phyloP scores from a whole-genome alignment of 1,140 invertebrate genomes.

The Neotoxoptera formosana region DNA sequence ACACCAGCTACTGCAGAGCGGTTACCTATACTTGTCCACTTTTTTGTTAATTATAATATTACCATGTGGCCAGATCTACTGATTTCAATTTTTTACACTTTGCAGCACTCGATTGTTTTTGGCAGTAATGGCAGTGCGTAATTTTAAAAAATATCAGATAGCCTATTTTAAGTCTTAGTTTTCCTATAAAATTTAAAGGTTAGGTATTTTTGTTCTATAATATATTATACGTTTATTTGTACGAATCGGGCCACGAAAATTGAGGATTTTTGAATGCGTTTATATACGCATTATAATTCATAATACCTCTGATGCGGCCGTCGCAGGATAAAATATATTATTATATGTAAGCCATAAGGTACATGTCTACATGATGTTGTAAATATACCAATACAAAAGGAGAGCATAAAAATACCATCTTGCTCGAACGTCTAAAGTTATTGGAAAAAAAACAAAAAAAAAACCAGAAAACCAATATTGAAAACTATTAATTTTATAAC shows the following conservation, averaged over 20 bases:
- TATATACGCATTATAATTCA: neutral
- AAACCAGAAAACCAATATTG: neutral
- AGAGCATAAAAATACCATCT: neutral
- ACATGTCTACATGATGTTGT: neutral
- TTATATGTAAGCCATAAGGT: too few species aligned
- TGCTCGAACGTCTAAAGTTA: neutral
- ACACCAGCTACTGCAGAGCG: too few species aligned
- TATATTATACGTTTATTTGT: neutral
- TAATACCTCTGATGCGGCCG: neutral
- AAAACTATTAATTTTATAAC: neutral
- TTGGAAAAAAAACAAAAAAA: neutral
- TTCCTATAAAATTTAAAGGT: too few species aligned
- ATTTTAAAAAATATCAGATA: too few species aligned
- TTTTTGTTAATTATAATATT: too few species aligned
- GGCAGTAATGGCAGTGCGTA: too few species aligned
- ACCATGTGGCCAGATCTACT: too few species aligned
- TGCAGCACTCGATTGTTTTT: too few species aligned
- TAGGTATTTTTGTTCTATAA: too few species aligned
- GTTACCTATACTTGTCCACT: too few species aligned
- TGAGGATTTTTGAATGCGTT: neutral
- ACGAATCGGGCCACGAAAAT: neutral
- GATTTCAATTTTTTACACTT: too few species aligned
- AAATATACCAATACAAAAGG: neutral
- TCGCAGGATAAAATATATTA: neutral
- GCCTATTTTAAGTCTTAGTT: too few species aligned